A percentile compares a stretch with the other conserved stretches of the same genome.
Conservation (phyloP, 2,888 invertebrate genomes). For the Cactoblastis cactorum region DNA sequence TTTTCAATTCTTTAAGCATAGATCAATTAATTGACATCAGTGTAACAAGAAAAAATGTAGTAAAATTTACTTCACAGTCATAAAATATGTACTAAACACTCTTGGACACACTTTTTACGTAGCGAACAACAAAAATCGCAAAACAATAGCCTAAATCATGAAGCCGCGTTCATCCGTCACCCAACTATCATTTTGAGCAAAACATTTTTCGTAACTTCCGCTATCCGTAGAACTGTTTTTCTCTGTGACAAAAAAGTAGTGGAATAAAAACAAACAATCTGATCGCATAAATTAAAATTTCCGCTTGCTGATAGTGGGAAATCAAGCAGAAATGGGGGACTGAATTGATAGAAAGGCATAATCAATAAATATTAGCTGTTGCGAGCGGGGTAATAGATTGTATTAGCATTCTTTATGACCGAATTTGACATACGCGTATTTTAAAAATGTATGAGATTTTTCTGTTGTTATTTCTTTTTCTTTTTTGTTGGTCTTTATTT, state of each 20-base stretch:
- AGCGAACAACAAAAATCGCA: background rate
- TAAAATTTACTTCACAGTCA: too few species aligned
- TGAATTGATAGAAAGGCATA: conserved; percentile 29
- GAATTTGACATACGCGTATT: conserved; percentile 19
- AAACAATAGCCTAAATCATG: conserved; percentile 18
- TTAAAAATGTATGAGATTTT: background rate
- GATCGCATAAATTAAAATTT: conserved; percentile 76
- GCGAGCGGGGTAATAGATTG: conserved; percentile 22
- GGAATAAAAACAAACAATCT: conserved; percentile 74
- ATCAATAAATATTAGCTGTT: conserved; percentile 45
- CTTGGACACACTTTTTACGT: conserved; percentile 12
- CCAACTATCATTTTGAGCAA: conserved; percentile 35
- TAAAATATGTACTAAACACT: background rate
- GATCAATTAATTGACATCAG: background rate
- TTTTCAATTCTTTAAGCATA: too few species aligned
- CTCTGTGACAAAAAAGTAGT: conserved; percentile 54
- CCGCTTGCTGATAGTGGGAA: conserved; percentile 64
- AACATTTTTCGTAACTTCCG: conserved; percentile 61
- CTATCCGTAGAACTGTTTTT: conserved; percentile 54
- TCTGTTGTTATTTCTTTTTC: background rate
- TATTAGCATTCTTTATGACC: conserved; percentile 24
- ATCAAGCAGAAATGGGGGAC: conserved; percentile 72
- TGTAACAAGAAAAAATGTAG: background rate
- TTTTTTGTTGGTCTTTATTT: background rate
- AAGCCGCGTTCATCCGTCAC: conserved; percentile 32